Evolutionary conservation across 2,113 vertebrate genomes (phyloP), one percentile per base, ranked within the genome.

Genomic region (Cairina moschata): DNA sequence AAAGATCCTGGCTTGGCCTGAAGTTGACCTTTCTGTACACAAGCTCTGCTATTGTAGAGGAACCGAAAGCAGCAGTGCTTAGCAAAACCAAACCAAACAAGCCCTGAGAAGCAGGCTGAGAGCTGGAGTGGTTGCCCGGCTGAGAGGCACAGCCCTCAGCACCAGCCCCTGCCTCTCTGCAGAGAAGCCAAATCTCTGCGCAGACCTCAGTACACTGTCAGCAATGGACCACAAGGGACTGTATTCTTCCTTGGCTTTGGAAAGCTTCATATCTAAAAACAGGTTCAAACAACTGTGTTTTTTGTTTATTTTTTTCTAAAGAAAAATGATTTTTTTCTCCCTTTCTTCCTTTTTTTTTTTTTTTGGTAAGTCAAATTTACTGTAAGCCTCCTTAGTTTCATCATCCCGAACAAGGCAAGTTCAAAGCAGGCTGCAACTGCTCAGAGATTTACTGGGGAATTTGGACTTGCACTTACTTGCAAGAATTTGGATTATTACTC

Each of bases 31-130:
- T 91, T 87, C 76, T 93, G 86, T 80, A 71, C 83, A 94, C 86
- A 96, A 75, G 77, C 81, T 97, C 93, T 6, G 40, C 89, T 97
- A 96, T 91, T 92, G 89, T 94, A 97, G 52, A 93, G 92, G 92
- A 97, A 97, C 83, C 60, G 69, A 98, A 97, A 97, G 91, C 80
- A 93, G 94, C 88, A 95, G 59, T 7, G 91, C 95, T 97, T 96
- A 97, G 67, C 50, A 94, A 95, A 98, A 96, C 60, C 95, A 94
- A 97, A 89, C 28, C 87, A 96, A 97, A 91, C 86, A 96, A 97
- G 81, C 46, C 80, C 48, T 1, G n/a, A 92, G 95, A 93, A 95
- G 85, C 55, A 29, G 74, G 59, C 22, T 1, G 40, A n/a, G 40
- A 54, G 63, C 79, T 29, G 79, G 69, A 65, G n/a, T 16, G 0